Conservation (phyloP, 1,140 invertebrate genomes). For the Berghia stephanieae region DNA sequence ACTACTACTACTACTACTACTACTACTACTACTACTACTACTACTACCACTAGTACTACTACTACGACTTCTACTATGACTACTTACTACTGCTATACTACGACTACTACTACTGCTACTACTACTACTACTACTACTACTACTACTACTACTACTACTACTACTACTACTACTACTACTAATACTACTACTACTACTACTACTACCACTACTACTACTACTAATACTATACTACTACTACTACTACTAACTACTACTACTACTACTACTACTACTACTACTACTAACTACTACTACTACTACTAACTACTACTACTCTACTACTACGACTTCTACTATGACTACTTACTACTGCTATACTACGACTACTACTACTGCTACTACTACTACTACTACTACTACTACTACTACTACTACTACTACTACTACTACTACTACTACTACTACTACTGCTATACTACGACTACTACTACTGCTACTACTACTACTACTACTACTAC, state of each 20-base stretch:
- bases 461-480: no score
- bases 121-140: constrained; percentile 31
- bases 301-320: no score
- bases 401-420: no score
- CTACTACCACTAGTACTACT: no score
- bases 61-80: no score
- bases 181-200: constrained; percentile 27
- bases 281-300: no score
- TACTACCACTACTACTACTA: constrained; percentile 17
- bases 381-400: constrained; percentile 2
- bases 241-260: neutral
- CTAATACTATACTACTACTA: neutral
- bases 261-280: neutral
- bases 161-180: constrained; percentile 23
- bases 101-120: constrained; percentile 9
- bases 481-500: constrained; percentile 6
- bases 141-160: constrained; percentile 29
- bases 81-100: no score
- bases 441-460: no score
- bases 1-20: neutral
- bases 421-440: constrained; percentile 24
- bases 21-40: constrained; percentile 20
- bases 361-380: no score
- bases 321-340: no score
- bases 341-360: no score